Evolutionary conservation across 2,113 vertebrate genomes (phyloP), one percentile per base, ranked within the genome.

Genomic region (Empidonax traillii): DNA sequence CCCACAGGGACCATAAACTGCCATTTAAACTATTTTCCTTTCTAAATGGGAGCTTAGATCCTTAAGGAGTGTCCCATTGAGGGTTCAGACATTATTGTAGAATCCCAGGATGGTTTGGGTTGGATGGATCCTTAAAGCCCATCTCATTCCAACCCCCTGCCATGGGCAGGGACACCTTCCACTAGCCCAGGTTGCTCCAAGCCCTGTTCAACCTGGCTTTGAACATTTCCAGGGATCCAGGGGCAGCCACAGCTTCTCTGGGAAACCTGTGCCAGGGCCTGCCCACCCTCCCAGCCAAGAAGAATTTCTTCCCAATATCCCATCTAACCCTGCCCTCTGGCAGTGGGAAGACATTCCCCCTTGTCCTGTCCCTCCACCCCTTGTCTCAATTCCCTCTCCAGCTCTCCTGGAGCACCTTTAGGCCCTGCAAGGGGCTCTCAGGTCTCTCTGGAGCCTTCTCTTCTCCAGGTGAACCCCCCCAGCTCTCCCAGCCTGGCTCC

Each of bases 221-320:
- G n/a, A 4, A 1, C 31, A 69, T 4, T 23, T 0, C 41, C 71
- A 69, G 63, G 41, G 71, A 56, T 62, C 51, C 51, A 31, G 71
- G 41, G 14, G 5, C 41, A 55, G 55, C 30, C 72, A 49, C 79
- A 90, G 79, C 35, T 69, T 0, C 63, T 84, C 35, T 71, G 56
- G 18, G 14, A 6, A 76, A 4, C 4, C 78, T 63, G 16, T 35
- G n/a, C 41, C 87, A 69, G n/a, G 9, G 21, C 21, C n/a, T 62
- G 1, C 0, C 1, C 30, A 27, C 14, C 9, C 27, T 71, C 25
- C 0, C 14, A 49, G 9, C 0, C 0, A 81, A 0, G 1, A 73
- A 0, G 0, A 76, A 77, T 84, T 71, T 21, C 25, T 63, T 28
- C 31, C 72, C 41, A 71, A 8, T 2, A 2, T 56, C 63, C 25